These are phyloP conservation scores for Creontiades dilutus DNA, from an alignment of 2,888 invertebrate genomes.

Conservation along the genomic window DNA sequence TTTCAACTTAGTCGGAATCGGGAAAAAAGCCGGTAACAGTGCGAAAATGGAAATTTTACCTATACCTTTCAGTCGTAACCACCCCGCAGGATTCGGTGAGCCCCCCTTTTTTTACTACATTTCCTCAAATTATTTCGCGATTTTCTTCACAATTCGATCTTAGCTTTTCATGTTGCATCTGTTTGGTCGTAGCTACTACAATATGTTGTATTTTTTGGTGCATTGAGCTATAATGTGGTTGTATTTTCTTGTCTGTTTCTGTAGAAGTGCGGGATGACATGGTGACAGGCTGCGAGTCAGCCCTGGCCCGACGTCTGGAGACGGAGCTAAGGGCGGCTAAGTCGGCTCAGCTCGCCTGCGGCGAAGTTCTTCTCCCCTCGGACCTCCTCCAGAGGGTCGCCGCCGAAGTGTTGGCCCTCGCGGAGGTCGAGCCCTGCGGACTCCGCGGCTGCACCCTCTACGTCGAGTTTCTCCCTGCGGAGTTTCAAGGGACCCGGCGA, in stretches of 20 bases:
- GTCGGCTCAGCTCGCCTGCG: constrained; percentile 88
- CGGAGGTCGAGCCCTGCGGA: constrained; percentile 94
- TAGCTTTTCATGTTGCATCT: background rate
- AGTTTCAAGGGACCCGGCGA: constrained; percentile 84
- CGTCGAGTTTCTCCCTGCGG: constrained; percentile 84
- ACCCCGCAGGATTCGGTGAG: constrained; percentile 71
- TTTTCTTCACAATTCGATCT: background rate
- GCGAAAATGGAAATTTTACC: constrained; percentile 73
- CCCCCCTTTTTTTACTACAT: background rate
- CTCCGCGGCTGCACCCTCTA: constrained; percentile 90
- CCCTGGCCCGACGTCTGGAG: constrained; percentile 87
- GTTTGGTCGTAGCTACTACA: no score
- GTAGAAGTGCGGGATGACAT: constrained; percentile 73
- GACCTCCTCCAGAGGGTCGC: constrained; percentile 89
- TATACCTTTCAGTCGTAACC: constrained; percentile 63
- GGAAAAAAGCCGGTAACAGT: constrained; percentile 69
- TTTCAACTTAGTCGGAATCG: constrained; percentile 50
- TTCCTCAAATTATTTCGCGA: background rate
- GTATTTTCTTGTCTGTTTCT: constrained; percentile 26
- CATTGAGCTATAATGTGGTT: constrained; percentile 27
- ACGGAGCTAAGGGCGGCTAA: constrained; percentile 89
- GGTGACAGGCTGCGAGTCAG: constrained; percentile 79
- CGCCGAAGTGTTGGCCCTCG: constrained; percentile 88
- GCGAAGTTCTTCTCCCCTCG: constrained; percentile 91
- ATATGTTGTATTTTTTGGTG: no score